Percentiles rank a stretch among this genome's conserved stretches.
Conservation (phyloP, 2,888 invertebrate genomes). For the Melangyna quadrimaculata region DNA sequence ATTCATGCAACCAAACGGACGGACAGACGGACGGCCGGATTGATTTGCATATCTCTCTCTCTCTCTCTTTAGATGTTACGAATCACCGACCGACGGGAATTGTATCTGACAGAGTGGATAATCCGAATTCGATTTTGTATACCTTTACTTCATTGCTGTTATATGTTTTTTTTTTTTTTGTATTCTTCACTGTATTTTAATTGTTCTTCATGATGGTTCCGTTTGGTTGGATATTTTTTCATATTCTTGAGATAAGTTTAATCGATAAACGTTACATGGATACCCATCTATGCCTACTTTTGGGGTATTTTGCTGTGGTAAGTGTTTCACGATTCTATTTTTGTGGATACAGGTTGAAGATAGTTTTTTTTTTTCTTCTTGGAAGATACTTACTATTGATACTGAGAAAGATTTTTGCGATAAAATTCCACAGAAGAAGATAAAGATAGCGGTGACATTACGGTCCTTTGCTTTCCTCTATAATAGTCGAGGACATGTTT, state of each 20-base stretch:
- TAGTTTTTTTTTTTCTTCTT: background rate
- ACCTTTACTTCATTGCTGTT: constrained; percentile 25
- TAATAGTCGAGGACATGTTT: constrained; percentile 55
- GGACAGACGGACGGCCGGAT: background rate
- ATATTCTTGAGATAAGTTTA: constrained; percentile 49
- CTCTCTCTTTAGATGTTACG: background rate
- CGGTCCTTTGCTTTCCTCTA: constrained; percentile 26
- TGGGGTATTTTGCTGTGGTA: constrained; percentile 15
- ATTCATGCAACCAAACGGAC: constrained; percentile 19
- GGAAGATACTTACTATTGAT: background rate
- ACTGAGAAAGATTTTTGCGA: constrained; percentile 27
- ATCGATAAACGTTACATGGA: constrained; percentile 55
- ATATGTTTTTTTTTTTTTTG: constrained; percentile 33
- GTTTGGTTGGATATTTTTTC: constrained; percentile 22
- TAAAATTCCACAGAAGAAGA: constrained; percentile 55
- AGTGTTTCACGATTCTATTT: constrained; percentile 56
- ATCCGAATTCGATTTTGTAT: constrained; percentile 68
- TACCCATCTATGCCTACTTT: constrained; percentile 28
- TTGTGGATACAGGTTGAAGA: constrained; percentile 22
- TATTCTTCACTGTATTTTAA: constrained; percentile 45
- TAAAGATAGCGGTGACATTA: constrained; percentile 62
- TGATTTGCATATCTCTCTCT: constrained; percentile 60
- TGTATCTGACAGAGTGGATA: constrained; percentile 69
- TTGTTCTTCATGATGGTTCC: constrained; percentile 39
- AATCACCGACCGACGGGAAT: too few relatives aligned